Evolutionary conservation across 2,888 invertebrate species (phyloP), one percentile per base, ranked within the genome.

Genomic region (Hemicrepidius hirtus): DNA sequence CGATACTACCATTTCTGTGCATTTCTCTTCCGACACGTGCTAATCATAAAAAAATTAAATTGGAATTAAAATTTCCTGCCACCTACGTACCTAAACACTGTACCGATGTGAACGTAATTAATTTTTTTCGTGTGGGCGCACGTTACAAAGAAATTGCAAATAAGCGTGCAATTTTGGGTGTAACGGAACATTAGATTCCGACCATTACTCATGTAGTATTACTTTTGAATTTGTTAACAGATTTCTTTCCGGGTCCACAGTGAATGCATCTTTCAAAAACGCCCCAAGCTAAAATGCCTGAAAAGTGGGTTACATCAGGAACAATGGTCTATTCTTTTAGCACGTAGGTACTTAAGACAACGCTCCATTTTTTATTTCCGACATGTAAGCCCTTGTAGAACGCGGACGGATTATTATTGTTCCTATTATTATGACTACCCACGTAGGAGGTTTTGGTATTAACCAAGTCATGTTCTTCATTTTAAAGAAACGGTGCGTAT

Each of bases 251-350:
- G 50, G 50, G 35, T 35, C 64, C 50, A 37, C 13, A 40, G 9
- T 13, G 50, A 46, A 37, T 35, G 16, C 32, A 16, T 53, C 59
- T 59, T 41, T 59, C 35, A 21, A 49, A 53, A 65, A 53, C 13
- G 64, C 64, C 53, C 37, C 13, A 13, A 16, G 64, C 64, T 53
- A 16, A 53, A 65, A 35, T 65, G 18, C 35, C 37, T 53, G 5
- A 37, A 63, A 65, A 50, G 64, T 65, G 40, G 64, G 64, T 65
- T 65, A 50, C 20, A 37, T 24, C 18, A 50, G 21, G 50, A 49
- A 65, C 64, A 65, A 65, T 65, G 37, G 64, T 53, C 35, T n/a
- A 65, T 65, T 65, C 16, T 65, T 37, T 50, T 49, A 50, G 50
- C 21, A 49, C n/a, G 40, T n/a, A n/a, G n/a, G n/a, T 21, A 40